A percentile compares a stretch with the other conserved stretches of the same genome.
Conservation (phyloP, 2,888 invertebrate genomes). For the Diaprepes abbreviatus region DNA sequence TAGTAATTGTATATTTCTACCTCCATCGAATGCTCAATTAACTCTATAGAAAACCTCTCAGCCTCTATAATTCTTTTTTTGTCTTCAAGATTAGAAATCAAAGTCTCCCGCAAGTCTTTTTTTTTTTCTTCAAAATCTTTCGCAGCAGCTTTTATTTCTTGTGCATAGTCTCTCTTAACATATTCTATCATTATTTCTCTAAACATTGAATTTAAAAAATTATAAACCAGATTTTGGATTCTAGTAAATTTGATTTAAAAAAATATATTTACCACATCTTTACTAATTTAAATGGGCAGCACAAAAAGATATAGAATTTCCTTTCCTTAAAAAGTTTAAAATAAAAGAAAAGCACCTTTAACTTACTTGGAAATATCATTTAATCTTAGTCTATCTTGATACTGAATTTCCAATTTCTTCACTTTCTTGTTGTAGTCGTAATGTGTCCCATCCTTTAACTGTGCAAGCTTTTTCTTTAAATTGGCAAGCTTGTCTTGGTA, state of each 20-base stretch:
- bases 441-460: constrained; percentile 87
- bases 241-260: too few species aligned
- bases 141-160: constrained; percentile 89
- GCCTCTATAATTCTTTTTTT: constrained; percentile 90
- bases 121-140: constrained; percentile 97
- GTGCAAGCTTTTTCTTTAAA: constrained; percentile 90
- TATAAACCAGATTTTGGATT: too few species aligned
- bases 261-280: too few species aligned
- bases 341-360: too few species aligned
- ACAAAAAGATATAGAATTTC: too few species aligned
- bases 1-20: too few species aligned
- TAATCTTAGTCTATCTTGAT: constrained; percentile 83
- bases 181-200: constrained; percentile 87
- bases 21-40: constrained; percentile 73
- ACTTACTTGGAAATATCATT: constrained; percentile 76
- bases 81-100: constrained; percentile 93
- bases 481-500: constrained; percentile 92
- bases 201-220: too few species aligned
- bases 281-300: too few species aligned
- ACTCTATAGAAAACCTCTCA: constrained; percentile 88
- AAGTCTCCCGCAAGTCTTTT: constrained; percentile 88
- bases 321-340: too few species aligned
- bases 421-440: constrained; percentile 88
- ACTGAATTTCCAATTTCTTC: constrained; percentile 85
- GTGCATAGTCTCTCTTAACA: constrained; percentile 88